These are phyloP conservation scores for Bursaphelenchus okinawaensis DNA, from an alignment of 2,888 invertebrate species.

Conservation along the genomic window DNA sequence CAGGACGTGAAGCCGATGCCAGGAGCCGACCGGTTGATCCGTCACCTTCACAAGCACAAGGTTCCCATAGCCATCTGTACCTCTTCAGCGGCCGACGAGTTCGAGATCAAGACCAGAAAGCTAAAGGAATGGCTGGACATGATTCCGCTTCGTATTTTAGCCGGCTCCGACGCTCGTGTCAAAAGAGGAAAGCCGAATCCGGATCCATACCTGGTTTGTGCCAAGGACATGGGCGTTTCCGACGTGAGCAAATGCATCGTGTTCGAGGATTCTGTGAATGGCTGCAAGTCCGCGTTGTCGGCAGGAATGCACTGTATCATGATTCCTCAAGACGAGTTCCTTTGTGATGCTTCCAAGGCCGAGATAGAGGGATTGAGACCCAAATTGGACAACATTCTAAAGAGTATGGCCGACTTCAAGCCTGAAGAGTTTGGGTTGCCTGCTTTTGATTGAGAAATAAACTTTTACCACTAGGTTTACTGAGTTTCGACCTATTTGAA, in stretches of 20 bases:
- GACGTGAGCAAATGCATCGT: conserved; percentile 36
- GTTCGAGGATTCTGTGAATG: conserved; percentile 78
- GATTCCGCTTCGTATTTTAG: conserved; percentile 65
- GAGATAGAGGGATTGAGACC: conserved; percentile 60
- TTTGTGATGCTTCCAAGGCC: conserved; percentile 66
- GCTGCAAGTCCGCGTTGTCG: conserved; percentile 70
- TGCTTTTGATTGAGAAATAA: conserved; percentile 35
- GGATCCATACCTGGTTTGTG: conserved; percentile 72
- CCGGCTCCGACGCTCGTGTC: conserved; percentile 63
- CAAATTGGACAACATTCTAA: conserved; percentile 45
- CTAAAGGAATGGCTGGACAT: conserved; percentile 35
- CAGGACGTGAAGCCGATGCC: conserved; percentile 66
- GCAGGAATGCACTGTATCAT: conserved; percentile 32
- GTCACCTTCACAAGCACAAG: conserved; percentile 69
- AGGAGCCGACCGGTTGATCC: conserved; percentile 73
- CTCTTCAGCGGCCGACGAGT: conserved; percentile 72
- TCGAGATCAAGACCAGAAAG: conserved; percentile 62
- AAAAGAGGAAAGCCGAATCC: conserved; percentile 80
- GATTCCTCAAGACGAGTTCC: conserved; percentile 18
- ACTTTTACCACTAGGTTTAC: too few relatives aligned
- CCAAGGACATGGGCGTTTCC: conserved; percentile 37
- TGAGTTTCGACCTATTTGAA: too few relatives aligned
- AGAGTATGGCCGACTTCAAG: conserved; percentile 58
- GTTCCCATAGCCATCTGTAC: conserved; percentile 82
- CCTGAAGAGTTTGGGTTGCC: conserved; percentile 59